Evolutionary conservation across 2,113 vertebrate species (phyloP).

Genomic region (Gymnarchus niloticus): DNA sequence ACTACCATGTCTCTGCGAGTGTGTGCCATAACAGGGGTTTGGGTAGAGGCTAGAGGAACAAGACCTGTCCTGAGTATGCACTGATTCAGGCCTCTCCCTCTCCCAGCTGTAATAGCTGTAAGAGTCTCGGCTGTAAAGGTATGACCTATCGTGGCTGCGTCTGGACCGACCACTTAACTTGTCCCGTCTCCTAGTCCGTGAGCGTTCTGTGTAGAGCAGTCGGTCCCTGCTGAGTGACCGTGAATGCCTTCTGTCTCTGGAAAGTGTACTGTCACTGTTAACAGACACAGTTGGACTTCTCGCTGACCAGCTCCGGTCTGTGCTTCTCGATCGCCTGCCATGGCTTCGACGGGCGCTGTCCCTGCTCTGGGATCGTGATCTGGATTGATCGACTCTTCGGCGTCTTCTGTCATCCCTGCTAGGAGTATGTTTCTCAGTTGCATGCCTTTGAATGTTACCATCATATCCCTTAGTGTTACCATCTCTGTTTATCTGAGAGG

Average conservation of each 20-base stretch:
- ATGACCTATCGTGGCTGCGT: constrained; percentile 52
- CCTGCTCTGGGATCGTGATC: constrained; percentile 54
- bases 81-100: constrained; percentile 55
- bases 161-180: constrained; percentile 53
- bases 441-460: constrained; percentile 22
- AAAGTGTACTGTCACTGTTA: constrained; percentile 59
- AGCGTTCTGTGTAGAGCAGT: constrained; percentile 34
- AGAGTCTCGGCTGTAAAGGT: constrained; percentile 56
- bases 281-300: constrained; percentile 59
- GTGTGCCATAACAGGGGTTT: constrained; percentile 61
- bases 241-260: constrained; percentile 54
- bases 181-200: constrained; percentile 61
- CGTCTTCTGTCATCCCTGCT: constrained; percentile 47
- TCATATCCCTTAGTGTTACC: not conserved
- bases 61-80: constrained; percentile 50
- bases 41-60: constrained; percentile 54
- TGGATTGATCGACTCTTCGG: constrained; percentile 46
- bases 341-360: constrained; percentile 45
- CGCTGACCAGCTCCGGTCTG: constrained; percentile 51
- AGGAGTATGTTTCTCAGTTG: constrained; percentile 45
- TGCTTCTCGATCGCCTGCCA: constrained; percentile 49
- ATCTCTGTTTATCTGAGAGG: not conserved
- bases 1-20: constrained; percentile 47
- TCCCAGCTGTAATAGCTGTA: constrained; percentile 62
- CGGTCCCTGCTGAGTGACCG: constrained; percentile 62